Conservation (phyloP, 2,797 vertebrate genomes). For the Sebastes vulpes region DNA sequence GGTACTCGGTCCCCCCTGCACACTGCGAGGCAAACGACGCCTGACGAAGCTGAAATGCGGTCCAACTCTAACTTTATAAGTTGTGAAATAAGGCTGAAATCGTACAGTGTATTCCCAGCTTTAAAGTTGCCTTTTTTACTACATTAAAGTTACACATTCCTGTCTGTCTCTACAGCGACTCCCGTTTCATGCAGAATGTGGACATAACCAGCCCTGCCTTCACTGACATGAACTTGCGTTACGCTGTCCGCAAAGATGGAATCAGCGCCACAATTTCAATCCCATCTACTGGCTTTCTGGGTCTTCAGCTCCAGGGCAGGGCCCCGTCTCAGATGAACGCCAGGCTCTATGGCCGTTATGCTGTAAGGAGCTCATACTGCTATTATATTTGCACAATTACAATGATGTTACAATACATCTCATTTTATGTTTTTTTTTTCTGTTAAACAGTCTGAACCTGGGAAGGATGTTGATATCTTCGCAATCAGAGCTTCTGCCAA, state of each 20-base stretch:
- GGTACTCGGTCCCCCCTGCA: background rate
- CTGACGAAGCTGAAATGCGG: background rate
- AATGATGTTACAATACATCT: background rate
- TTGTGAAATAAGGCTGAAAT: background rate
- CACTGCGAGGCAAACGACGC: background rate
- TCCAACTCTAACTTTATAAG: background rate
- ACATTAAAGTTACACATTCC: background rate
- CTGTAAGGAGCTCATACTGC: conserved; percentile 75
- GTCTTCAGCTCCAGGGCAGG: conserved; percentile 68
- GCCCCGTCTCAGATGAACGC: conserved; percentile 55
- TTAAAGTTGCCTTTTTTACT: background rate
- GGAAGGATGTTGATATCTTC: conserved; percentile 84
- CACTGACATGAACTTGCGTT: conserved; percentile 70
- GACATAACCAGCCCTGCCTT: conserved; percentile 75
- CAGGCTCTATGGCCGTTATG: conserved; percentile 83
- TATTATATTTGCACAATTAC: background rate
- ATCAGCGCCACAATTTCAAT: conserved; percentile 68
- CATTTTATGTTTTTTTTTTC: background rate
- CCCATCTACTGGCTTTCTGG: conserved; percentile 82
- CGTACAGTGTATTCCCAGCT: background rate
- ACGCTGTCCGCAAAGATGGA: conserved; percentile 51
- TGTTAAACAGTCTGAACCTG: conserved; percentile 82
- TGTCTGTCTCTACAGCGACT: conserved; percentile 42
- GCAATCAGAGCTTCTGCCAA: conserved; percentile 73
- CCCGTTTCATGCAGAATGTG: conserved; percentile 64